Conservation (phyloP, 2,113 vertebrate genomes). For the Solenodon paradoxus region DNA sequence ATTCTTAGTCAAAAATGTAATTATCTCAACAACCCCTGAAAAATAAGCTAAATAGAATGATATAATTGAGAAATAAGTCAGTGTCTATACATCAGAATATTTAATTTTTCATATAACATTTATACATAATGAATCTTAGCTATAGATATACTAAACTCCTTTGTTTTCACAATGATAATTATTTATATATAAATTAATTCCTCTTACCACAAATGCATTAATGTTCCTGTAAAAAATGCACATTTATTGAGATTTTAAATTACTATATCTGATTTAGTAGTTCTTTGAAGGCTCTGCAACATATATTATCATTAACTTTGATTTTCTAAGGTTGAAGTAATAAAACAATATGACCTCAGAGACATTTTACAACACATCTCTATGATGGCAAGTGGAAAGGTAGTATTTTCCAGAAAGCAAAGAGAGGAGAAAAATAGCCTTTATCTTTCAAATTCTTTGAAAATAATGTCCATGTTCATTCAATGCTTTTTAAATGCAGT, state of each 20-base stretch:
- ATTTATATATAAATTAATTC: constrained; percentile 12
- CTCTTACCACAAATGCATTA: too few species aligned
- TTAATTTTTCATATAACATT: constrained; percentile 33
- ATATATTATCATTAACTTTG: not conserved
- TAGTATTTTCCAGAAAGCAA: not conserved
- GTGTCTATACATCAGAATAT: not conserved
- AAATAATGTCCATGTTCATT: not conserved
- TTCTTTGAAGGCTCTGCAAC: constrained; percentile 33
- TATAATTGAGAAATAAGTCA: not conserved
- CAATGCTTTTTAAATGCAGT: constrained; percentile 39
- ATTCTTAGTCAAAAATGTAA: not conserved
- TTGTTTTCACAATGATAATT: constrained; percentile 1
- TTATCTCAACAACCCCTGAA: not conserved
- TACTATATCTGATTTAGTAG: constrained; percentile 22
- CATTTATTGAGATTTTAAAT: not conserved
- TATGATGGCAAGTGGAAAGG: constrained; percentile 13
- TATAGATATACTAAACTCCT: not conserved
- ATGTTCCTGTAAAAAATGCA: not conserved
- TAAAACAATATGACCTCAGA: constrained; percentile 25
- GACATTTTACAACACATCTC: not conserved
- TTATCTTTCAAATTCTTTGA: constrained; percentile 51
- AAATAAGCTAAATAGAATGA: not conserved
- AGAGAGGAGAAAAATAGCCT: not conserved
- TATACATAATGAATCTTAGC: not conserved
- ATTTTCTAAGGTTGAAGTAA: constrained; percentile 45